These are phyloP conservation scores for Rhinichthys klamathensis DNA, from an alignment of 2,113 vertebrate genomes.

Conservation along the genomic window DNA sequence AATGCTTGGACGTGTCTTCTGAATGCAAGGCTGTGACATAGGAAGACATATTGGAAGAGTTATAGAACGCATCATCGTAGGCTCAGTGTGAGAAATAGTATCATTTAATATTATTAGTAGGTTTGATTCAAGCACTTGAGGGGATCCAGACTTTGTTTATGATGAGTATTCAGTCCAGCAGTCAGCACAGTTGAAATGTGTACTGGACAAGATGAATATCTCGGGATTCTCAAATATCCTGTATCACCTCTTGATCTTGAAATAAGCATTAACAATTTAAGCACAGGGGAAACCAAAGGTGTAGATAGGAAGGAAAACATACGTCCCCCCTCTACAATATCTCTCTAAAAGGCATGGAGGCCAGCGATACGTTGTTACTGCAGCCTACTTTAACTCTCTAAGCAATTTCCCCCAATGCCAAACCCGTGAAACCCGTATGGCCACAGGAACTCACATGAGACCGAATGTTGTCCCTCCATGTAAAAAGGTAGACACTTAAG, in stretches of 20 bases:
- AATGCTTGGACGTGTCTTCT: constrained; percentile 22
- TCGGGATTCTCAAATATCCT: constrained; percentile 51
- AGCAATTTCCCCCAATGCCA: constrained; percentile 2
- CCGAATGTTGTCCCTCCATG: constrained; percentile 75
- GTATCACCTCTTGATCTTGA: constrained; percentile 55
- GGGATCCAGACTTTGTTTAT: neutral
- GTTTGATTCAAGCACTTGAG: neutral
- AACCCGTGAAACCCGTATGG: constrained; percentile 67
- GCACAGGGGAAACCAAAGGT: constrained; percentile 50
- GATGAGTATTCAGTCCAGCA: constrained; percentile 35
- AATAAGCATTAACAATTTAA: constrained; percentile 59
- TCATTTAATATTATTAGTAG: neutral
- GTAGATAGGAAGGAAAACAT: constrained; percentile 54
- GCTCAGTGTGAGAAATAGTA: neutral
- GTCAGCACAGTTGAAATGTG: constrained; percentile 45
- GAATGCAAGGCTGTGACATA: neutral
- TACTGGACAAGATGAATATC: constrained; percentile 55
- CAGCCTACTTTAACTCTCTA: neutral
- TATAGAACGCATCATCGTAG: neutral
- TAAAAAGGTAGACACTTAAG: constrained; percentile 77
- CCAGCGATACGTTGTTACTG: neutral
- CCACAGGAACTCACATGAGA: constrained; percentile 73
- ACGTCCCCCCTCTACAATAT: constrained; percentile 35
- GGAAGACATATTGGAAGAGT: neutral
- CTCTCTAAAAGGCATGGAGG: constrained; percentile 39